These are phyloP conservation scores for Paracyclopina nana DNA, from an alignment of 1,140 invertebrate genomes.

Conservation along the genomic window DNA sequence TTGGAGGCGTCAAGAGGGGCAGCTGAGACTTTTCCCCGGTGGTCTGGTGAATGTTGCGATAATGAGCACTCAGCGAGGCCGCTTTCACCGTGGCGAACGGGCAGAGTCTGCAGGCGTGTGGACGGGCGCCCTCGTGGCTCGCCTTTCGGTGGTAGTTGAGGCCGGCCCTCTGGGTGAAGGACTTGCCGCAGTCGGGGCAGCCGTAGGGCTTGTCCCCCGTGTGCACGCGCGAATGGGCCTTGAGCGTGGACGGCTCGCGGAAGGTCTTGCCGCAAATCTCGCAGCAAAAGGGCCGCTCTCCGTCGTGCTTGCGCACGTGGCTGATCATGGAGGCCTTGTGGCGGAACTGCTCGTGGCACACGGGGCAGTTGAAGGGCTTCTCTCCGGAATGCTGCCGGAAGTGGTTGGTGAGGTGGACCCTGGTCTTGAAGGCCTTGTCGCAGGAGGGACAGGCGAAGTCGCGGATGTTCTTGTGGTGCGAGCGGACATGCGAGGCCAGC, in stretches of 20 bases:
- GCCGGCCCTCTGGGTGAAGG: constrained; percentile 66
- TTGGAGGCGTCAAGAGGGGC: too few relatives aligned
- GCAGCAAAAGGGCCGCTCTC: constrained; percentile 44
- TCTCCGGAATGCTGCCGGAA: constrained; percentile 23
- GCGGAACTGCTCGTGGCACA: constrained; percentile 43
- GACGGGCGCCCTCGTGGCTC: constrained; percentile 58
- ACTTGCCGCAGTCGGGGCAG: constrained; percentile 66
- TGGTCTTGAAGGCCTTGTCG: constrained; percentile 20
- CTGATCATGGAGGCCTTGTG: constrained; percentile 52
- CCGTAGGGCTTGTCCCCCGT: constrained; percentile 66
- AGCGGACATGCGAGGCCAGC: constrained; percentile 13
- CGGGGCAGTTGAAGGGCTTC: constrained; percentile 21
- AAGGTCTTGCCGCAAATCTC: constrained; percentile 85
- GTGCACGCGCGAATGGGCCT: constrained; percentile 72
- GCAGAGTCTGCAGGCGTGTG: constrained; percentile 62
- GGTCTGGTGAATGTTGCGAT: constrained; percentile 3
- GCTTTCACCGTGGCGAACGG: constrained; percentile 4
- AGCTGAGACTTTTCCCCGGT: too few relatives aligned
- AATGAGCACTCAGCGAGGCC: constrained; percentile 5
- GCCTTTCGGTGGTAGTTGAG: constrained; percentile 63
- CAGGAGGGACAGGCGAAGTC: constrained; percentile 19
- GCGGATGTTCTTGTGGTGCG: constrained; percentile 20
- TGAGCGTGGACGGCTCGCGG: constrained; percentile 73
- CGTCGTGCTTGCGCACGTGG: constrained; percentile 32
- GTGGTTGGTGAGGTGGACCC: constrained; percentile 21